Conservation (phyloP, 2,113 vertebrate genomes). For the Sitta europaea region DNA sequence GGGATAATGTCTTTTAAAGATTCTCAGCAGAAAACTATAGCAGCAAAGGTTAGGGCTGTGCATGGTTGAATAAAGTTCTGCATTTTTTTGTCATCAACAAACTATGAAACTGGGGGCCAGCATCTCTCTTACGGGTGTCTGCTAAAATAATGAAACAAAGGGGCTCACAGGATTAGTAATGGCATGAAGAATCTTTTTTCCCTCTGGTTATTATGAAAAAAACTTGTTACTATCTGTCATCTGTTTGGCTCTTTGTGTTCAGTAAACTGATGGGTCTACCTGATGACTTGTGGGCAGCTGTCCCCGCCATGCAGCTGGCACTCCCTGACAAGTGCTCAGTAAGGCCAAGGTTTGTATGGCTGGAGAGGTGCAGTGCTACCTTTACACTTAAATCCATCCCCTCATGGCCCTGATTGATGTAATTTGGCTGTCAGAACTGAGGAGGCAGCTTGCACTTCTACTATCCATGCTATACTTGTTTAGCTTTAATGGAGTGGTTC, state of each 20-base stretch:
- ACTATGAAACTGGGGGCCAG: background rate
- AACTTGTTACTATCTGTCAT: background rate
- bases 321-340: background rate
- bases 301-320: background rate
- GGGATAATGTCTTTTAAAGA: background rate
- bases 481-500: background rate
- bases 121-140: background rate
- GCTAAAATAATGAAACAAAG: background rate
- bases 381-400: background rate
- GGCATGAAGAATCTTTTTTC: background rate
- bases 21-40: background rate
- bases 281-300: background rate
- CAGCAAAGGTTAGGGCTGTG: background rate
- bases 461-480: background rate
- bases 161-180: background rate
- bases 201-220: background rate
- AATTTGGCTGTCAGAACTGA: background rate
- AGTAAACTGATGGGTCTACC: background rate
- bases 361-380: background rate
- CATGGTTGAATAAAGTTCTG: background rate
- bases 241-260: background rate
- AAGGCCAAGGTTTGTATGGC: background rate
- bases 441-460: background rate
- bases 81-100: background rate
- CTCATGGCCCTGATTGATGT: background rate